A percentile compares a stretch with the other conserved stretches of the same genome.
phyloP scores from a whole-genome alignment of 2,113 vertebrate species.

The Dasyprocta punctata region DNA sequence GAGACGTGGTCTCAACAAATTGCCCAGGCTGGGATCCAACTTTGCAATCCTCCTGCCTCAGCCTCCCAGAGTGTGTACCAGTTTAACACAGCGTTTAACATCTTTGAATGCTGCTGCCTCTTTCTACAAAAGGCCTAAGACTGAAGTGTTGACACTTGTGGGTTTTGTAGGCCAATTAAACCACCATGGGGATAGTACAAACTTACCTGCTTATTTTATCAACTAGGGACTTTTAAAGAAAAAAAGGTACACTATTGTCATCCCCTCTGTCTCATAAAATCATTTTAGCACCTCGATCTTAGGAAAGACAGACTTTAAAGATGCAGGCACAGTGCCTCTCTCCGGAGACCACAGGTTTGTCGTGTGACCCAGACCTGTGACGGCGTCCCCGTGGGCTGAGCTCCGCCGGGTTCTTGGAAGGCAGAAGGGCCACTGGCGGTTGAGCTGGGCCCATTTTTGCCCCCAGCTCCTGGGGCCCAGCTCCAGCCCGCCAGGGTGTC shows the following conservation, averaged over 20 bases:
- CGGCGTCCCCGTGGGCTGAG: neutral
- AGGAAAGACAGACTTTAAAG: neutral
- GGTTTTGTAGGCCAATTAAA: neutral
- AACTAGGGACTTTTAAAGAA: neutral
- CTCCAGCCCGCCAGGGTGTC: neutral
- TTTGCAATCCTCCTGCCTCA: neutral
- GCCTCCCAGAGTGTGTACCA: too few relatives aligned
- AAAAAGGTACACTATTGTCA: neutral
- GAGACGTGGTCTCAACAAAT: neutral
- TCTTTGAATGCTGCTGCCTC: rapidly evolving
- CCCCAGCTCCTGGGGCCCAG: neutral
- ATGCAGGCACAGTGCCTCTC: rapidly evolving
- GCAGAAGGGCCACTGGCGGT: neutral
- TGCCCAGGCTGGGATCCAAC: neutral
- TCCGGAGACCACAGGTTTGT: rapidly evolving
- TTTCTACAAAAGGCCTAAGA: rapidly evolving
- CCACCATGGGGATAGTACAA: neutral
- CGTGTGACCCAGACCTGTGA: neutral
- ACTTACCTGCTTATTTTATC: neutral
- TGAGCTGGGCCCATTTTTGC: neutral
- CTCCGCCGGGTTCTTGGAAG: too few relatives aligned
- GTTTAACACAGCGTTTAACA: rapidly evolving
- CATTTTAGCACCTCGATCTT: neutral
- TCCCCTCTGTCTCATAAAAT: neutral
- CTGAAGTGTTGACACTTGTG: neutral